Base-by-base conservation (phyloP, 2,888 invertebrate genomes). In the Drosophila birchii region DNA sequence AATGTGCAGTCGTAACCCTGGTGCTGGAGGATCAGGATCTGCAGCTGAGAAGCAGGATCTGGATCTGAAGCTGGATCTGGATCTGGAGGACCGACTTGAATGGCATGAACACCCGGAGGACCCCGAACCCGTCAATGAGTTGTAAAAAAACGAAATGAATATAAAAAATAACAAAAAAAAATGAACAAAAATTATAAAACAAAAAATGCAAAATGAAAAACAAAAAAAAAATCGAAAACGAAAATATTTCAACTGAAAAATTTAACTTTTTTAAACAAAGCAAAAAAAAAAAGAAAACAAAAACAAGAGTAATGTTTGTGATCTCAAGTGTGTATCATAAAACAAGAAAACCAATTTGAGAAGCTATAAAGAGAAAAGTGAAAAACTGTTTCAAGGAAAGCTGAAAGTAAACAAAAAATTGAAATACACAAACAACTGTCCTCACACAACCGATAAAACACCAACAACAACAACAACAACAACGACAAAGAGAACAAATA, bases 1-100 rank as follows among this genome's bases (percentile, higher is more conserved):
- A 95, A 95, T 92, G 95, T 95, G 91, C 93, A 93, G 85, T 93
- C 93, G 89, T 93, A 93, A 92, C 89, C 81, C 53, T 69, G 58
- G 58, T 53, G 63, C 49, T 66, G 54, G 38, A 72, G 68, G 36
- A 78, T 66, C 60, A 51, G 75, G n/a, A 68, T 74, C 54, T 75
- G 51, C 18, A 77, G 62, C 66, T 75, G 78, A 72, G 69, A 60
- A 44, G 72, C 59, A 59, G 78, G 76, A 74, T 71, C 66, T 43
- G 75, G 59, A 75, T 56, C 66, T 61, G 41, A 49, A 44, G 62
- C 70, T 47, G 62, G 39, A 63, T 49, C 64, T 36, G 77, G 78
- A 76, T 73, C 66, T 39, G 66, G 53, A 75, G 49, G 57, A 63
- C 59, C 61, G 55, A 64, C 70, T 47, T 64, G 53, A 59, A 55